Evolutionary conservation across 2,888 invertebrate genomes (phyloP).

Genomic region (Drosophila falleni): DNA sequence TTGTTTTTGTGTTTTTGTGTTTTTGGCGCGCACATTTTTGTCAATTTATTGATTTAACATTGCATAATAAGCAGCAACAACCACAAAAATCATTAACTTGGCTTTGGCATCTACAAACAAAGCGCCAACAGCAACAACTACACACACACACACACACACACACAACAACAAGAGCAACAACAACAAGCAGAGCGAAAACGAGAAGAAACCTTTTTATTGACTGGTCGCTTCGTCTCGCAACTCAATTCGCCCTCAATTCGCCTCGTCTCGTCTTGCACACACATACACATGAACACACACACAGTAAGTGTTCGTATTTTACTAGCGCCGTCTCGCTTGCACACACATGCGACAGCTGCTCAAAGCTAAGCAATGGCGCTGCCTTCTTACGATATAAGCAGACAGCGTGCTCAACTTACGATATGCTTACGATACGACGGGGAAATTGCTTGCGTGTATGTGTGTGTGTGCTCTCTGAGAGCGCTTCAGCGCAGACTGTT

Average conservation of each 20-base stretch:
- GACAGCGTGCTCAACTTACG: conserved; percentile 67
- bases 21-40: conserved; percentile 43
- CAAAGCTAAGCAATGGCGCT: conserved; percentile 64
- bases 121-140: conserved; percentile 42
- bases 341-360: conserved; percentile 31
- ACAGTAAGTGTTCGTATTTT: conserved; percentile 2
- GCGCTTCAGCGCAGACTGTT: conserved; percentile 62
- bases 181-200: background rate
- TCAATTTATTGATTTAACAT: conserved; percentile 74
- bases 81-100: conserved; percentile 73
- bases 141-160: conserved; percentile 5
- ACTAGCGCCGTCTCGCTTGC: conserved; percentile 64
- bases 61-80: conserved; percentile 62
- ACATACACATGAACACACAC: conserved; percentile 22
- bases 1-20: conserved; percentile 30
- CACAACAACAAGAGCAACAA: conserved; percentile 24
- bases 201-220: conserved; percentile 44
- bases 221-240: conserved; percentile 54
- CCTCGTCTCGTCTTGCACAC: conserved; percentile 35
- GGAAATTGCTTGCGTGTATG: conserved; percentile 53
- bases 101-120: conserved; percentile 54
- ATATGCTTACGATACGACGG: conserved; percentile 66
- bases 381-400: conserved; percentile 79
- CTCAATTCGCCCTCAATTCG: conserved; percentile 72
- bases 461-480: conserved; percentile 32